Evolutionary conservation across 2,113 vertebrate genomes (phyloP), one percentile per base, ranked within the genome.

Genomic region (Nesoenas mayeri): DNA sequence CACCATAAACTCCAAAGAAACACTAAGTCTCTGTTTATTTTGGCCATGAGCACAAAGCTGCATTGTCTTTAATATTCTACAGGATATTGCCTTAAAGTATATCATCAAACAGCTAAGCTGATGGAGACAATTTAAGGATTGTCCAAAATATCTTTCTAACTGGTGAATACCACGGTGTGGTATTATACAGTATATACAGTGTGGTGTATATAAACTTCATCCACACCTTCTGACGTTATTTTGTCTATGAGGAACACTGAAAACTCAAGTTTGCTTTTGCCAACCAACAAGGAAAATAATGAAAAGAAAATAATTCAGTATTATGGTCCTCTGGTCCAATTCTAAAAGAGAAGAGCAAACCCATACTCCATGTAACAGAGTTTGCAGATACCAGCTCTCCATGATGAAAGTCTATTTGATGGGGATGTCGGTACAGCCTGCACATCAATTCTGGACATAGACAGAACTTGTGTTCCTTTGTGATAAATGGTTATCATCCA

Each of bases 351-450:
- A 50, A 40, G 19, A 71, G 51, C 9, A 38, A 71, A 91, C 29
- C 2, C 42, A 44, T 19, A 3, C 31, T 44, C 12, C 28, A n/a
- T 0, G 1, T 9, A 19, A 77, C 1, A 19, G 36, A 51, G n/a
- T 34, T 15, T 67, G 61, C 7, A 32, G 32, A 2, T 47, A 42
- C 5, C 48, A 26, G 48, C 31, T 47, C 34, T 31, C 21, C 6
- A 6, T 7, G 14, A 44, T 3, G 7, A 16, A 44, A 40, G 32
- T 5, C 40, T 1, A 18, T 40, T 28, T 47, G 34, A 14, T 8
- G 42, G 32, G 14, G 18, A 18, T n/a, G 48, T 34, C 22, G 14
- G 7, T 7, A 25, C 8, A 34, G 32, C 10, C 66, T 10, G n/a
- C 50, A 73, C 22, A 21, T 19, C n/a, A 20, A 6, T 15, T 58